Base-by-base conservation (phyloP, 2,797 vertebrate genomes). In the Leptatherina wallacei region DNA sequence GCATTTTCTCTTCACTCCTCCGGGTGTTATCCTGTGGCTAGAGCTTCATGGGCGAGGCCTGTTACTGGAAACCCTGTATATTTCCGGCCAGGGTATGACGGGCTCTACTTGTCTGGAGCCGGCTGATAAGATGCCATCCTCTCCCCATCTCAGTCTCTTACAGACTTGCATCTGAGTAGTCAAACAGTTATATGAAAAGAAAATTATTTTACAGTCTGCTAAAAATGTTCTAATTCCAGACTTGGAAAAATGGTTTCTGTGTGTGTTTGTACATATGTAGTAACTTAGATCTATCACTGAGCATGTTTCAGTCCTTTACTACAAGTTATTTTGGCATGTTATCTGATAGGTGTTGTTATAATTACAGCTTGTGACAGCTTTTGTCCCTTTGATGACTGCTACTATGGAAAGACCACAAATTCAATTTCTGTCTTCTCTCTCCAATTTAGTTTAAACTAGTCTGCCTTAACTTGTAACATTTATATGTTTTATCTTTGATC, bases 41-140 rank as follows among this genome's bases (percentile, higher is more conserved):
- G 89, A 89, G 85, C 86, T 89, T 42, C 64, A 89, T 92, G 96
- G 96, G 95, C 76, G 93, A 96, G 95, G 96, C 93, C 92, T 93
- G 86, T 92, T 92, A 93, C 94, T 95, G 94, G 92, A 95, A 95
- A 89, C 91, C 86, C 88, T 93, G 90, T 72, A 64, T 89, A 94
- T 94, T 96, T 95, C 93, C 93, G 94, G 83, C 93, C 88, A 89
- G 93, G 93, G 94, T 95, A 95, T 93, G 95, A 95, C 93, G 83
- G 88, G 84, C 93, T 93, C 93, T 93, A 93, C 91, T 92, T 93
- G 94, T 95, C 96, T 99, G 97, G 91, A 93, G 93, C 91, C 81
- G 70, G 88, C 96, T 95, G 97, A 98, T 98, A 99, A 99, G 96
- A 96, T 95, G 95, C 92, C 91, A 90, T 93, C 92, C 94, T 95